Conservation (phyloP, 2,113 vertebrate species). For the Ceratotherium simum region DNA sequence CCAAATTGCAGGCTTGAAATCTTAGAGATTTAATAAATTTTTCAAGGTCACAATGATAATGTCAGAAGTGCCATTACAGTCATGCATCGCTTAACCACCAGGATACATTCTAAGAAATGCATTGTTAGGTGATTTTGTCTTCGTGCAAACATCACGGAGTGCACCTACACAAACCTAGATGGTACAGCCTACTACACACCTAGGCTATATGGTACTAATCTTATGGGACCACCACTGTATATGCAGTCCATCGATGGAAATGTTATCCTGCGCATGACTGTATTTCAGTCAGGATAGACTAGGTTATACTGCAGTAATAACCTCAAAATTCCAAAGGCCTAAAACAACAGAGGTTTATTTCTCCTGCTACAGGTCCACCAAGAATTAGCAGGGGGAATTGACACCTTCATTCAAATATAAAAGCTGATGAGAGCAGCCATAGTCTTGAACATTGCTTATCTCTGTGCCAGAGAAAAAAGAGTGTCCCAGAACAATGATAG, state of each 20-base stretch:
- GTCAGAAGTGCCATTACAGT: neutral
- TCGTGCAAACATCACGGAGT: too few relatives aligned
- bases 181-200: too few relatives aligned
- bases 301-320: neutral
- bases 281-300: neutral
- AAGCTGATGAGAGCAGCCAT: neutral
- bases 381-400: neutral
- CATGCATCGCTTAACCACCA: too few relatives aligned
- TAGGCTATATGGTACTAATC: too few relatives aligned
- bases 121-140: too few relatives aligned
- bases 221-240: too few relatives aligned
- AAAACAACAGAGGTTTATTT: neutral
- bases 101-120: too few relatives aligned
- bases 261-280: too few relatives aligned
- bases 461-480: neutral
- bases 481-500: neutral
- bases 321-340: neutral
- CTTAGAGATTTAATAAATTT: slow-evolving; percentile 12
- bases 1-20: slow-evolving; percentile 26
- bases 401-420: neutral
- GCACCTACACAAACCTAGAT: too few relatives aligned
- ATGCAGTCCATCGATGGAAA: too few relatives aligned
- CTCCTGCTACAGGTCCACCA: neutral
- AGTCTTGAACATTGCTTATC: neutral
- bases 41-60: slow-evolving; percentile 19